phyloP scores from a whole-genome alignment of 2,888 invertebrate species.

The Geotrupes spiniger region DNA sequence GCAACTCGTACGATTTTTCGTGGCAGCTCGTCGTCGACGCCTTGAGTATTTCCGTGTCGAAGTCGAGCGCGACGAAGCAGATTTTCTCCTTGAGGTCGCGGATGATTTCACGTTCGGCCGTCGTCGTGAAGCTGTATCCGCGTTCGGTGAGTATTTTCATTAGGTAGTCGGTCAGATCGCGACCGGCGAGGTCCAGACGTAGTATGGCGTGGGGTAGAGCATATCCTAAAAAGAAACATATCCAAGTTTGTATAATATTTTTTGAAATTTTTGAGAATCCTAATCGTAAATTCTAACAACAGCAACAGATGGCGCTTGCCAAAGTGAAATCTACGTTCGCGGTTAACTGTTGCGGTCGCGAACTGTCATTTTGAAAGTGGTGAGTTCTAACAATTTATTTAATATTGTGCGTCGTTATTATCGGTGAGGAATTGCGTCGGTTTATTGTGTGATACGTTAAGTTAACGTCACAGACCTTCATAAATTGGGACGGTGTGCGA shows the following conservation, averaged over 20 bases:
- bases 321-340: too few relatives aligned
- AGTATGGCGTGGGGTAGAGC: slow-evolving; percentile 49
- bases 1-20: slow-evolving; percentile 60
- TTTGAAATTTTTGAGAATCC: too few relatives aligned
- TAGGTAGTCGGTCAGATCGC: slow-evolving; percentile 48
- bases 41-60: slow-evolving; percentile 49
- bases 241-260: too few relatives aligned
- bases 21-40: slow-evolving; percentile 64
- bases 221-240: slow-evolving; percentile 41
- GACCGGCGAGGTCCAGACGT: slow-evolving; percentile 48
- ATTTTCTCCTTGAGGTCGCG: slow-evolving; percentile 64
- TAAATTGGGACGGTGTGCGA: slow-evolving; percentile 74
- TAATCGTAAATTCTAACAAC: too few relatives aligned
- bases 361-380: too few relatives aligned
- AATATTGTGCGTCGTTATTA: too few relatives aligned
- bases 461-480: slow-evolving; percentile 52
- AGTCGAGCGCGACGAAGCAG: slow-evolving; percentile 71
- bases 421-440: neutral
- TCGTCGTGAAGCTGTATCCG: slow-evolving; percentile 49
- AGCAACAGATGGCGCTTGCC: too few relatives aligned
- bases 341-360: too few relatives aligned
- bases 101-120: slow-evolving; percentile 49
- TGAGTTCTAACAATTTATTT: too few relatives aligned
- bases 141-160: slow-evolving; percentile 50
- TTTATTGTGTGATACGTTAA: neutral